Percentiles rank a stretch among this genome's conserved stretches.
These are phyloP conservation scores for Hylomyscus alleni DNA, from an alignment of 2,797 vertebrate species.

Conservation along the genomic window DNA sequence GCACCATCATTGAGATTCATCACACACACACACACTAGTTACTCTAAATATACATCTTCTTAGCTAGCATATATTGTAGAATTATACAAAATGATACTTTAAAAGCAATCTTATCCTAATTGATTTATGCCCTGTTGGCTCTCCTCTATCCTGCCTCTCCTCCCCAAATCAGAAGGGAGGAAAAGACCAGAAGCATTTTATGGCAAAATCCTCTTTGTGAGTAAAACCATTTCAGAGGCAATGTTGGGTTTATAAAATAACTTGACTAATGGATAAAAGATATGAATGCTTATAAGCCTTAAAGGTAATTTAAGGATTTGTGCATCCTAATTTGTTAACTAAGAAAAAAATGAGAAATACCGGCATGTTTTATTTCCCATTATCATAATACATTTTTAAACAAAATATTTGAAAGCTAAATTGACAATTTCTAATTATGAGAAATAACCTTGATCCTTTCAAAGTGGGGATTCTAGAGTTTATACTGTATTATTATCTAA, in stretches of 20 bases:
- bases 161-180: conserved; percentile 61
- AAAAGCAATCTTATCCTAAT: conserved; percentile 57
- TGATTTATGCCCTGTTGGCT: conserved; percentile 59
- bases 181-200: conserved; percentile 73
- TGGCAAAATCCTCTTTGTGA: conserved; percentile 78
- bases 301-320: conserved; percentile 77
- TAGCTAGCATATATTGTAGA: conserved; percentile 40
- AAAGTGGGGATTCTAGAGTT: conserved; percentile 70
- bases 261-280: conserved; percentile 78
- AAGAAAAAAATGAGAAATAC: conserved; percentile 75
- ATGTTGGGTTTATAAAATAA: conserved; percentile 78
- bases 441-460: conserved; percentile 69
- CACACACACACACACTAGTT: conserved; percentile 49
- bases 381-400: conserved; percentile 76
- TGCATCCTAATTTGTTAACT: conserved; percentile 77
- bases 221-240: conserved; percentile 72
- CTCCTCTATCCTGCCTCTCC: background rate
- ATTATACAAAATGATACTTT: conserved; percentile 57
- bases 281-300: conserved; percentile 75
- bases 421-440: conserved; percentile 76
- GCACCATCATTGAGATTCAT: background rate
- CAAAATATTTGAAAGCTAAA: conserved; percentile 76
- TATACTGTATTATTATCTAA: conserved; percentile 64
- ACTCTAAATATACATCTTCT: conserved; percentile 35
- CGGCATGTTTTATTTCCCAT: conserved; percentile 72